A percentile compares a stretch with the other conserved stretches of the same genome.
These are phyloP conservation scores for Gnathonemus echidnorhynchus DNA, from an alignment of 2,113 vertebrate species.

Conservation along the genomic window DNA sequence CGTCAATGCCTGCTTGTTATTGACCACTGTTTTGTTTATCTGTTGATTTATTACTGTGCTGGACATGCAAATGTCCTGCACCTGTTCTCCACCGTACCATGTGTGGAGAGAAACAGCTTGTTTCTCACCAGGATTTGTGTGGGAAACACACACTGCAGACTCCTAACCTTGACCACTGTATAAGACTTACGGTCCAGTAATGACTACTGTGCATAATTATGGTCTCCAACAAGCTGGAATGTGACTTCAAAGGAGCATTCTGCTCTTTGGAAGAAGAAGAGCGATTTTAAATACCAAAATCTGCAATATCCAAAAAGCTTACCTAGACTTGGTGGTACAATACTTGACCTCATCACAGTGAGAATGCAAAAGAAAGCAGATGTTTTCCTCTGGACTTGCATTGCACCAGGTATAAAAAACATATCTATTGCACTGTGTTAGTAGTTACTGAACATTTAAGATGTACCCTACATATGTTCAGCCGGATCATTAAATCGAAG, in stretches of 20 bases:
- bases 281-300: not conserved
- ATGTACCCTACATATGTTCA: not conserved
- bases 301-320: not conserved
- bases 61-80: not conserved
- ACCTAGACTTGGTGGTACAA: not conserved
- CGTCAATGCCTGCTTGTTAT: not conserved
- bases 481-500: not conserved
- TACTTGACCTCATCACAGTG: not conserved
- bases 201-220: conserved; percentile 25
- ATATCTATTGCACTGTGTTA: not conserved
- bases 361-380: not conserved
- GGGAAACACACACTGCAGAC: conserved; percentile 10
- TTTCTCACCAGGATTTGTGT: conserved; percentile 2
- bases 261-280: not conserved
- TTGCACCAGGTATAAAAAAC: not conserved
- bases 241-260: conserved; percentile 22
- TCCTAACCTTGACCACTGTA: conserved; percentile 24
- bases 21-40: not conserved
- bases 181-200: conserved; percentile 18
- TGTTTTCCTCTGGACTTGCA: not conserved
- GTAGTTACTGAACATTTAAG: not conserved
- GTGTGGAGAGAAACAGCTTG: not conserved
- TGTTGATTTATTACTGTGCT: not conserved
- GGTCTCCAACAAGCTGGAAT: conserved; percentile 18
- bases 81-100: not conserved